Evolutionary conservation across 2,797 vertebrate species (phyloP).

Genomic region (Rhincodon typus): DNA sequence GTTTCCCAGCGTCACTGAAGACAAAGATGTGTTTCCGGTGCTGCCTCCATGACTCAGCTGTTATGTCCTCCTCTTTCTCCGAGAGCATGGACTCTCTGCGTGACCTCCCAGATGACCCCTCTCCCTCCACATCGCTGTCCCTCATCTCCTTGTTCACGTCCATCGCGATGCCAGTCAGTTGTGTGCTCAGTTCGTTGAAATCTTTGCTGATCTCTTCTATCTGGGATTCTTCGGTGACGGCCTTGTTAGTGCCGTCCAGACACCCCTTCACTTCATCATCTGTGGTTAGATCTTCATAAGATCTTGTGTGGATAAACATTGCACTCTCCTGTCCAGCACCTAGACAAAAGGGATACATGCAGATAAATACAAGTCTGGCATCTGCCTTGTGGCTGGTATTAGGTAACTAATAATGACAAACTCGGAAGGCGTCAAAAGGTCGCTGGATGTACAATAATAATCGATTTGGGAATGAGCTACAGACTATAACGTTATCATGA

Average conservation of each 20-base stretch:
- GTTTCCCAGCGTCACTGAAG: slow-evolving; percentile 92
- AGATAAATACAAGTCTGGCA: neutral
- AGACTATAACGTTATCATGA: neutral
- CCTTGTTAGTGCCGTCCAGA: neutral
- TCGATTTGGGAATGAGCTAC: neutral
- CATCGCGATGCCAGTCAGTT: slow-evolving; percentile 59
- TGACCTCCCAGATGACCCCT: slow-evolving; percentile 39
- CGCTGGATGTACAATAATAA: neutral
- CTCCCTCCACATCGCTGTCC: slow-evolving; percentile 44
- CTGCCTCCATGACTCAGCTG: slow-evolving; percentile 75
- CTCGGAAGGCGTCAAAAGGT: neutral
- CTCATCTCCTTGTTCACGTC: slow-evolving; percentile 63
- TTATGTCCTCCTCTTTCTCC: slow-evolving; percentile 73
- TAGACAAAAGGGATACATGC: slow-evolving; percentile 48
- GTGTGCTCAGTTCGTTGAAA: slow-evolving; percentile 66
- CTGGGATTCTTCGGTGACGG: slow-evolving; percentile 46
- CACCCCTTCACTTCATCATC: slow-evolving; percentile 51
- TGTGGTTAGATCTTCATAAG: slow-evolving; percentile 83
- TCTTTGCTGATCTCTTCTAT: slow-evolving; percentile 66
- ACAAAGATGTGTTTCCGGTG: slow-evolving; percentile 92
- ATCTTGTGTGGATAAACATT: slow-evolving; percentile 85
- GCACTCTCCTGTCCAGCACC: slow-evolving; percentile 82
- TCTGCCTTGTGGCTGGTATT: neutral
- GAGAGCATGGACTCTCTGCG: slow-evolving; percentile 45
- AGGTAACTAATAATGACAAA: neutral